Percentiles rank a stretch among this genome's conserved stretches.
phyloP scores from a whole-genome alignment of 2,113 vertebrate species.

The Blennius ocellaris region DNA sequence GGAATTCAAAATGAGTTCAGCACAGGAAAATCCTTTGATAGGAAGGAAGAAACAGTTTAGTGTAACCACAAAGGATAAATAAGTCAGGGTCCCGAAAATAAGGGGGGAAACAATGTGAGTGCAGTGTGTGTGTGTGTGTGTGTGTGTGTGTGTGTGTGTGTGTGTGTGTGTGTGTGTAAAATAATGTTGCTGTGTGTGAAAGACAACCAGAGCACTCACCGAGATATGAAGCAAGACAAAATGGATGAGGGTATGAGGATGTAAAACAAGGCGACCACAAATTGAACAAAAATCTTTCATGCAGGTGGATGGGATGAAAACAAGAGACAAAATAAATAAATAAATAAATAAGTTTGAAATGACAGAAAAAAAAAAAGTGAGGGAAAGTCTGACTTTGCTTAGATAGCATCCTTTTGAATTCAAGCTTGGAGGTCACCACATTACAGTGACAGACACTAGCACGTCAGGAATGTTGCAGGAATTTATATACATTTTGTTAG shows the following conservation, averaged over 20 bases:
- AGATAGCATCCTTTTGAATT: constrained; percentile 37
- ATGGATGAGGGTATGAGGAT: constrained; percentile 52
- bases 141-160: constrained; percentile 22
- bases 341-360: neutral
- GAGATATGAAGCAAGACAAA: constrained; percentile 50
- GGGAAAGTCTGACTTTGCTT: constrained; percentile 59
- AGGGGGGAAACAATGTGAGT: constrained; percentile 27
- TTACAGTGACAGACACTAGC: constrained; percentile 26
- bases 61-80: constrained; percentile 19
- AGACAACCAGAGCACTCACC: constrained; percentile 74
- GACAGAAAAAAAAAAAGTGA: constrained; percentile 5
- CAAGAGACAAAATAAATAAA: constrained; percentile 27
- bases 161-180: constrained; percentile 26
- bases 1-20: constrained; percentile 22
- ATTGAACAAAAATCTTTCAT: constrained; percentile 34
- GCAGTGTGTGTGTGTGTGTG: neutral
- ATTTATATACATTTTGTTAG: no score
- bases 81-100: constrained; percentile 30
- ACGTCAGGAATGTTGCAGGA: no score
- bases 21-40: constrained; percentile 33
- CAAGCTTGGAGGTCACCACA: constrained; percentile 22
- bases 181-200: constrained; percentile 38
- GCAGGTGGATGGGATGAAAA: constrained; percentile 40
- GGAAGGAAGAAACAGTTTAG: constrained; percentile 57
- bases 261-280: constrained; percentile 40